Percentiles rank a stretch among this genome's conserved stretches.
These are phyloP conservation scores for Drosophila takahashii DNA, from an alignment of 1,140 invertebrate species.

Conservation along the genomic window DNA sequence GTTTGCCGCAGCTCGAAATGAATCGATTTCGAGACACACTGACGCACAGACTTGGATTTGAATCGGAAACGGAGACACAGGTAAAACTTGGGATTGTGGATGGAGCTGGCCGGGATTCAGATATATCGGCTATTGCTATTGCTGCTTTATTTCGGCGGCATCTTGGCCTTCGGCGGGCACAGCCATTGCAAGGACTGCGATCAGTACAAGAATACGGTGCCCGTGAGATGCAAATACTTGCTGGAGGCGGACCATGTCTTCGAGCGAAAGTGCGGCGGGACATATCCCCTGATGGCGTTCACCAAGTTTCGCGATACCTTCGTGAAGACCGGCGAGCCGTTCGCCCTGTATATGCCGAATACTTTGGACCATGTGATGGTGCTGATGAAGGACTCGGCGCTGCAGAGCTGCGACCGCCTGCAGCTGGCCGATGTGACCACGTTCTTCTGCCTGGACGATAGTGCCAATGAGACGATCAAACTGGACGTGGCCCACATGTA, in stretches of 20 bases:
- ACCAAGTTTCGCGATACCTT: slow-evolving; percentile 58
- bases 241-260: background rate
- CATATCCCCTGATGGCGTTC: slow-evolving; percentile 35
- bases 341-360: slow-evolving; percentile 38
- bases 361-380: slow-evolving; percentile 35
- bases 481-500: slow-evolving; percentile 34
- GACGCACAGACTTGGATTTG: slow-evolving; percentile 3
- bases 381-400: slow-evolving; percentile 41
- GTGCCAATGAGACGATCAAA: slow-evolving; percentile 5
- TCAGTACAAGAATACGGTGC: slow-evolving; percentile 5
- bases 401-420: slow-evolving; percentile 25
- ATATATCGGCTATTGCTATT: background rate
- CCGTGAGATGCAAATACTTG: slow-evolving; percentile 45
- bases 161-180: too few relatives aligned
- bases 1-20: slow-evolving; percentile 1
- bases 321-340: slow-evolving; percentile 41
- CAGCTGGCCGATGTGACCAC: slow-evolving; percentile 23
- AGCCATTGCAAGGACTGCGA: background rate
- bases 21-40: slow-evolving; percentile 17
- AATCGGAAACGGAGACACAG: background rate
- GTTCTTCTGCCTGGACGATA: slow-evolving; percentile 25
- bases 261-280: slow-evolving; percentile 23
- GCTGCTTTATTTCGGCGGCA: background rate
- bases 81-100: background rate
- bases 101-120: slow-evolving; percentile 1